Evolutionary conservation across 2,888 invertebrate genomes (phyloP).

Genomic region (Apoda limacodes): DNA sequence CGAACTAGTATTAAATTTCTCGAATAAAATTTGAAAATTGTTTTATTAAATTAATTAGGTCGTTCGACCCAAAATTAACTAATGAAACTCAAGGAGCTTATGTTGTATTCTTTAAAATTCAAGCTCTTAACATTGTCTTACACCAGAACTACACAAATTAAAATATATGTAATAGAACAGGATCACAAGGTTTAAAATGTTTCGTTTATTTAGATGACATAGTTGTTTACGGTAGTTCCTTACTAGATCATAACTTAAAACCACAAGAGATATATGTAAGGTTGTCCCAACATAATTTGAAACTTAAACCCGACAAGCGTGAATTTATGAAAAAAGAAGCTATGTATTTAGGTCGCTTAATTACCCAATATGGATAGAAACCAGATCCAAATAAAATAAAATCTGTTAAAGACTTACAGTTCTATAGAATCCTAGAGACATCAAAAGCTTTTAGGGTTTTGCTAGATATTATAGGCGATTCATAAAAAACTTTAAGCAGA

Average conservation of each 20-base stretch:
- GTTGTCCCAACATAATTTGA: constrained; percentile 9
- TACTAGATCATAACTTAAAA: constrained; percentile 11
- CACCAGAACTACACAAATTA: constrained; percentile 23
- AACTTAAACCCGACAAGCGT: no score
- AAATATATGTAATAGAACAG: no score
- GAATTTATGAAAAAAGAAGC: constrained; percentile 12
- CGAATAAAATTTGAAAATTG: constrained; percentile 13
- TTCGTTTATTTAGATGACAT: constrained; percentile 14
- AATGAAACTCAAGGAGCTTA: constrained; percentile 17
- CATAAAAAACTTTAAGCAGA: constrained; percentile 20
- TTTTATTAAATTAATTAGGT: constrained; percentile 15
- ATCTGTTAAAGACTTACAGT: constrained; percentile 9
- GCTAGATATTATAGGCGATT: constrained; percentile 29
- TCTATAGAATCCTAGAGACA: constrained; percentile 9
- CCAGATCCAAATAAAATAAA: constrained; percentile 15
- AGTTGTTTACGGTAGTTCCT: constrained; percentile 9
- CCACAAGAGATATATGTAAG: constrained; percentile 13
- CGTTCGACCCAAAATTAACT: constrained; percentile 10
- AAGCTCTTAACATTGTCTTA: constrained; percentile 25
- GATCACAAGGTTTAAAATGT: constrained; percentile 11
- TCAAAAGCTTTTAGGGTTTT: constrained; percentile 9
- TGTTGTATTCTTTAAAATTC: constrained; percentile 22
- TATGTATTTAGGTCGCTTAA: constrained; percentile 20
- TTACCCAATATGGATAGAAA: constrained; percentile 22
- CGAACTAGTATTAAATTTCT: constrained; percentile 9